Conservation (phyloP, 92 coral and sea anemone genomes). For the Epizoanthus ramosus region DNA sequence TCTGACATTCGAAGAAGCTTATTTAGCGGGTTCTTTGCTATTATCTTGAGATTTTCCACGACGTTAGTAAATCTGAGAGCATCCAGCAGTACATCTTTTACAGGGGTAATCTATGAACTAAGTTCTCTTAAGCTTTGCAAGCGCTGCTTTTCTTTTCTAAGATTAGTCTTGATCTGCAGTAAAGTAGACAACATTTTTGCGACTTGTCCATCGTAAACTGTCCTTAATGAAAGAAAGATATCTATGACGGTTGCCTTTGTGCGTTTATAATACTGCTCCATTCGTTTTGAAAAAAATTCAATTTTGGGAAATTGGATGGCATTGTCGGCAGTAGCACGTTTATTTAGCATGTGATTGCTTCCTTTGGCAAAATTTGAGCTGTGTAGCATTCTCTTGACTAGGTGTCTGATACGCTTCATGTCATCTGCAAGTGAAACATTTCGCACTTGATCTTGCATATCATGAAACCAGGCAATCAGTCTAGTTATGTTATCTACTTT, state of each 20-base stretch:
- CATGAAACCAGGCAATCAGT: conserved; percentile 26
- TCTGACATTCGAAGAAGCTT: conserved; percentile 48
- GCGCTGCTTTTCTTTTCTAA: too few species aligned
- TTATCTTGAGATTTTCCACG: conserved; percentile 28
- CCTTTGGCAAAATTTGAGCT: too few species aligned
- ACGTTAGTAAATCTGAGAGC: too few species aligned
- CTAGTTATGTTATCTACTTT: conserved; percentile 34
- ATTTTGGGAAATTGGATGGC: too few species aligned
- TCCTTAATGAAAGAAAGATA: conserved; percentile 59
- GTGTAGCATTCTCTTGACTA: too few species aligned
- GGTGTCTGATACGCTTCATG: neutral
- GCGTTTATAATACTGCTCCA: conserved; percentile 42
- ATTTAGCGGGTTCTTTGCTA: conserved; percentile 48
- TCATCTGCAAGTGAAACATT: conserved; percentile 22
- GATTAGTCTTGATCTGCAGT: too few species aligned
- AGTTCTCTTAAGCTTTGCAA: too few species aligned
- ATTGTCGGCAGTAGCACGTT: too few species aligned
- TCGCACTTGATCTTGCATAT: conserved; percentile 28
- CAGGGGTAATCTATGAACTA: too few species aligned
- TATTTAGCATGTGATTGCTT: too few species aligned
- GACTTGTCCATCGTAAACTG: conserved; percentile 47
- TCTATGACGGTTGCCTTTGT: conserved; percentile 46
- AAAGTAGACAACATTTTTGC: too few species aligned
- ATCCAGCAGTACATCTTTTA: too few species aligned
- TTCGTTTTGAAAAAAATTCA: conserved; percentile 53